phyloP scores from a whole-genome alignment of 2,113 vertebrate genomes.

The Hylia prasina region DNA sequence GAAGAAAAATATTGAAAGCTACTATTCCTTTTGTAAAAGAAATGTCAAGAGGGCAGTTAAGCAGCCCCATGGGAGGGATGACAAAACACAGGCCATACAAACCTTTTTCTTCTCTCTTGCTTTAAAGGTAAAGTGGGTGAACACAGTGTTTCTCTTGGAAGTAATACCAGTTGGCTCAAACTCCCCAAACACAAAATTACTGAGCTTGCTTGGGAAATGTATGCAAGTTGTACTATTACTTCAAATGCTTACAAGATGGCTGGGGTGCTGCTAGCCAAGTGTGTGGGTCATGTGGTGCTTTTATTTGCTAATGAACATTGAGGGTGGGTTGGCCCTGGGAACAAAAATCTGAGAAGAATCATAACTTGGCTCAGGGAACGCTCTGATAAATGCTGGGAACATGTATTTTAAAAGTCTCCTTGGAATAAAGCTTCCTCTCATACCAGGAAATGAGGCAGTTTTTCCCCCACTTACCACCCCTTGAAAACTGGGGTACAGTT shows the following conservation, averaged over 20 bases:
- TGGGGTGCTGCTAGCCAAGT: conserved; percentile 1
- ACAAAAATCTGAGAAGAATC: conserved; percentile 26
- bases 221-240: not conserved
- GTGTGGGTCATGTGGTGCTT: not conserved
- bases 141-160: conserved; percentile 35
- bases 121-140: conserved; percentile 9
- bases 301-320: conserved; percentile 35
- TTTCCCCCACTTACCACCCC: not conserved
- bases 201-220: conserved; percentile 22
- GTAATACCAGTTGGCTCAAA: not conserved
- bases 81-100: not conserved
- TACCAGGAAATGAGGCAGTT: not conserved
- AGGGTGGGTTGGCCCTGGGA: conserved; percentile 15
- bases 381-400: not conserved
- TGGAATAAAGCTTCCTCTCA: not conserved
- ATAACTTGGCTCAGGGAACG: not conserved
- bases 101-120: not conserved
- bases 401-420: not conserved
- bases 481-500: not conserved
- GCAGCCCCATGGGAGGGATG: not conserved
- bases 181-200: conserved; percentile 10
- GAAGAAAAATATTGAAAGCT: not conserved
- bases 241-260: conserved; percentile 45
- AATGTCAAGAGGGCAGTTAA: not conserved
- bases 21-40: not conserved